Evolutionary conservation across 1,140 invertebrate species (phyloP).

Genomic region (Venturia canescens): DNA sequence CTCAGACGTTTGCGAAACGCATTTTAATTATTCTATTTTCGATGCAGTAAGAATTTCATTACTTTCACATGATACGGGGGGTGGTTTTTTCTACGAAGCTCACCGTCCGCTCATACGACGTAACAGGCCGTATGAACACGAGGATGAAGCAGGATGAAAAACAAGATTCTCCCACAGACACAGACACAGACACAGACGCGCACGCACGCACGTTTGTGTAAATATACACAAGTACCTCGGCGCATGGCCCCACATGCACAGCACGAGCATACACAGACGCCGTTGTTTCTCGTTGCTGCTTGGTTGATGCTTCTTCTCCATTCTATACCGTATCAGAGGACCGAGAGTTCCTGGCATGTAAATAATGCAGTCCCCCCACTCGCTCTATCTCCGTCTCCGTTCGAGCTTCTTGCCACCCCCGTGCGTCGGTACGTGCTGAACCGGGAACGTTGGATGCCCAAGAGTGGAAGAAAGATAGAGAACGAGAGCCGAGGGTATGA

Average conservation of each 20-base stretch:
- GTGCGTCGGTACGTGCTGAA: constrained; percentile 30
- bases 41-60: neutral
- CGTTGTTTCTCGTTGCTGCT: neutral
- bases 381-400: constrained; percentile 50
- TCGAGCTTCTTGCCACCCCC: constrained; percentile 42
- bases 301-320: constrained; percentile 5
- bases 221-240: too few species aligned
- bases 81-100: neutral
- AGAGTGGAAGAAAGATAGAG: constrained; percentile 56
- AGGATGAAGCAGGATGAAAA: constrained; percentile 6
- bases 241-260: too few species aligned
- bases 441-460: constrained; percentile 30
- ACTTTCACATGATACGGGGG: neutral
- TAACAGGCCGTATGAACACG: constrained; percentile 35
- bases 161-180: constrained; percentile 3
- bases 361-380: constrained; percentile 63
- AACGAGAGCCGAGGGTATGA: neutral
- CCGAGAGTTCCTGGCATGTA: constrained; percentile 64
- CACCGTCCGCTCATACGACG: constrained; percentile 28
- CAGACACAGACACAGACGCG: too few species aligned
- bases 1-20: neutral
- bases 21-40: constrained; percentile 8
- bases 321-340: constrained; percentile 16
- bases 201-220: too few species aligned
- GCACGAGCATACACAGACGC: neutral